Evolutionary conservation across 2,797 vertebrate genomes (phyloP).

Genomic region (Melanotaenia pygmaea): DNA sequence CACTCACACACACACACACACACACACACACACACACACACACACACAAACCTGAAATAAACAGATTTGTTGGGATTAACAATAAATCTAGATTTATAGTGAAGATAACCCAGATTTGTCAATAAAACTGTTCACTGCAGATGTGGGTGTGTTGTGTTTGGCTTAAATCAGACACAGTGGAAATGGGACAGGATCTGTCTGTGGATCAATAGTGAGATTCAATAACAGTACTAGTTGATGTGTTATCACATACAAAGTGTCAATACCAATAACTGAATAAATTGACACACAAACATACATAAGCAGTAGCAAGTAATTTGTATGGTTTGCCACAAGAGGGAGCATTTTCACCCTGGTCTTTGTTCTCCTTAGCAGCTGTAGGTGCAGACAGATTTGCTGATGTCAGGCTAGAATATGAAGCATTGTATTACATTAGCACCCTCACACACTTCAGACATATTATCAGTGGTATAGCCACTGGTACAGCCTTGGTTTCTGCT

Average conservation of each 20-base stretch:
- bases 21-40: too few species aligned
- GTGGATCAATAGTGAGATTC: constrained; percentile 59
- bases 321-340: constrained; percentile 67
- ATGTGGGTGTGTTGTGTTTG: constrained; percentile 32
- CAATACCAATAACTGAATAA: constrained; percentile 65
- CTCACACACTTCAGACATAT: constrained; percentile 40
- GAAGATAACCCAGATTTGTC: constrained; percentile 69
- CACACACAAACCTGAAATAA: constrained; percentile 6
- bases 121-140: constrained; percentile 37
- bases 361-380: constrained; percentile 48
- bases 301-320: not conserved
- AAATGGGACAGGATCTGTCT: constrained; percentile 49
- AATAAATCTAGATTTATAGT: constrained; percentile 56
- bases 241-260: constrained; percentile 43
- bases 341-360: constrained; percentile 44
- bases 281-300: constrained; percentile 56
- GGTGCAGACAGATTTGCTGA: constrained; percentile 29
- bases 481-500: constrained; percentile 38
- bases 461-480: constrained; percentile 53
- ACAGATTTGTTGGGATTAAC: constrained; percentile 50
- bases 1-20: not conserved
- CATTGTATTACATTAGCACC: constrained; percentile 55
- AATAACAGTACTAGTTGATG: constrained; percentile 57
- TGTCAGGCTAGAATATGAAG: constrained; percentile 37
- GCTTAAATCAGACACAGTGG: constrained; percentile 28